Percentiles rank a stretch among this genome's conserved stretches.
These are phyloP conservation scores for Hiodon tergisus DNA, from an alignment of 2,113 vertebrate species.

Conservation along the genomic window DNA sequence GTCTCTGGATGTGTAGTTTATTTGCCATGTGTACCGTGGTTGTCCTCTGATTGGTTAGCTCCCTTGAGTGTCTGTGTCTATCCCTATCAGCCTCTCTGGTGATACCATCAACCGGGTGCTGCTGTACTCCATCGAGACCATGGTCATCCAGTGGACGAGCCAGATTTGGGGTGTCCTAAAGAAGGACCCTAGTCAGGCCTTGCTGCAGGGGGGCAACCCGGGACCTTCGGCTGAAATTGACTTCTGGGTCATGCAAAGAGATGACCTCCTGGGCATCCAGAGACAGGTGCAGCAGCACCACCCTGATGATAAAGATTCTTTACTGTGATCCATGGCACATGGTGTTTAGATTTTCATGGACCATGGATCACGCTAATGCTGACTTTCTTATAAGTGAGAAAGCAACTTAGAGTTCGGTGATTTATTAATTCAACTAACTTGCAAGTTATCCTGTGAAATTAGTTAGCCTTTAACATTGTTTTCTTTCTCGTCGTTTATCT, in stretches of 20 bases:
- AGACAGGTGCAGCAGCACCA: conserved; percentile 50
- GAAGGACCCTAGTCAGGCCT: conserved; percentile 52
- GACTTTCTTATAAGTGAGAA: too few relatives aligned
- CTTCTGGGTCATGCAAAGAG: conserved; percentile 62
- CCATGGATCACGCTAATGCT: too few relatives aligned
- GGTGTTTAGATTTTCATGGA: too few relatives aligned
- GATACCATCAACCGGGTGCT: conserved; percentile 53
- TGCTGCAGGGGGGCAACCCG: conserved; percentile 53
- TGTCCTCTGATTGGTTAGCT: not conserved
- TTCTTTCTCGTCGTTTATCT: conserved; percentile 10
- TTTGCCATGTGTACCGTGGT: not conserved
- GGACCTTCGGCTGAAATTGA: conserved; percentile 60
- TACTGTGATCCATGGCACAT: too few relatives aligned
- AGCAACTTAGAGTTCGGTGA: too few relatives aligned
- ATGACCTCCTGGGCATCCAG: conserved; percentile 63
- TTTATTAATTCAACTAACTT: too few relatives aligned
- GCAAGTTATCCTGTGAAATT: too few relatives aligned
- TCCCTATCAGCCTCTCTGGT: conserved; percentile 43
- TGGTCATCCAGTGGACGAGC: conserved; percentile 59
- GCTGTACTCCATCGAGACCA: conserved; percentile 62
- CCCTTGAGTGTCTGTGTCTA: conserved; percentile 13
- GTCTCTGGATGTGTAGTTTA: not conserved
- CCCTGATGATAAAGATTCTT: not conserved
- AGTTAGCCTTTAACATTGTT: not conserved
- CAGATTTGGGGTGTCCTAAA: conserved; percentile 59